phyloP scores from a whole-genome alignment of 2,797 vertebrate genomes.

The Cheirogaleus major region DNA sequence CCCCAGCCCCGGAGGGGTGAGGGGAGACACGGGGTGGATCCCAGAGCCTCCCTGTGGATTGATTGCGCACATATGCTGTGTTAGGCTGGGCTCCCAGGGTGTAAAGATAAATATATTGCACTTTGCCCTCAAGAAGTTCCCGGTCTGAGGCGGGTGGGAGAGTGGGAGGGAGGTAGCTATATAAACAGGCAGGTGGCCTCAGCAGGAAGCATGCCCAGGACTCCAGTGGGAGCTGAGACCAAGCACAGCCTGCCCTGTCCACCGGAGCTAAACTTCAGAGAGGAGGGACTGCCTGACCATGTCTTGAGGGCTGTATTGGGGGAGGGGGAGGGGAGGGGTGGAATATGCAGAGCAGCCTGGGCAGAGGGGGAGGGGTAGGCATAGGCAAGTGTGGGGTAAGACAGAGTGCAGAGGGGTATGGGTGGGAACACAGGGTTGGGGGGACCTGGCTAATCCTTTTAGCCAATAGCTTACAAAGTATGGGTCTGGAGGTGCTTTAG shows the following conservation, averaged over 20 bases:
- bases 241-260: background rate
- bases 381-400: background rate
- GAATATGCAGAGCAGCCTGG: background rate
- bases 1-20: accelerated
- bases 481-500: background rate
- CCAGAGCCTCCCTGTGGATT: background rate
- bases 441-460: background rate
- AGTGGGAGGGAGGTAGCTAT: background rate
- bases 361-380: background rate
- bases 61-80: background rate
- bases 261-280: background rate
- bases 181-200: background rate
- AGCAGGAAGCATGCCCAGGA: background rate
- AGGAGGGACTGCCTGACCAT: background rate
- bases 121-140: background rate
- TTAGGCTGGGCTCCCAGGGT: background rate
- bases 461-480: background rate
- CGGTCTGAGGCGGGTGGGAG: background rate
- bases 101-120: background rate
- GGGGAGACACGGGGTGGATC: accelerated
- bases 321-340: accelerated
- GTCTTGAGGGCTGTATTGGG: background rate
- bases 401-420: too few relatives aligned
- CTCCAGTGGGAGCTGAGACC: background rate
- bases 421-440: background rate